Conservation (phyloP, 1,140 invertebrate species). For the Drosophila littoralis region DNA sequence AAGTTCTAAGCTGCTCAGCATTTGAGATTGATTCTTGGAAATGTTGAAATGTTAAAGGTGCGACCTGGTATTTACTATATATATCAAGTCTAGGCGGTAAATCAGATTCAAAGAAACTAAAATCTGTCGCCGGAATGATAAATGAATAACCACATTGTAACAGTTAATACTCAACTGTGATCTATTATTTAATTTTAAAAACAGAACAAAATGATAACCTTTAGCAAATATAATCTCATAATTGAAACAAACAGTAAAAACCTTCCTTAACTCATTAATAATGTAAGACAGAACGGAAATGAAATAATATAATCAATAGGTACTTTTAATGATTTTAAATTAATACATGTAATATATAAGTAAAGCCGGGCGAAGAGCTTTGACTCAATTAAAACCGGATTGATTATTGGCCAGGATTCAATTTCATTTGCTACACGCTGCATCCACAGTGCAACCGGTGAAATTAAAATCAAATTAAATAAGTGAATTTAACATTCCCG, state of each 20-base stretch:
- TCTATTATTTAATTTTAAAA: not conserved
- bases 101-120: too few species aligned
- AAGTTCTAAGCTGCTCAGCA: slow-evolving; percentile 2
- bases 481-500: slow-evolving; percentile 34
- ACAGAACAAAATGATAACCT: too few species aligned
- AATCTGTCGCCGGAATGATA: too few species aligned
- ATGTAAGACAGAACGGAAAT: not conserved
- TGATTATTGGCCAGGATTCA: slow-evolving; percentile 34
- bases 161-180: not conserved
- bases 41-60: too few species aligned
- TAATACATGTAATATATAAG: not conserved
- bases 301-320: slow-evolving; percentile 2
- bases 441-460: slow-evolving; percentile 2
- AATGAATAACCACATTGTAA: too few species aligned
- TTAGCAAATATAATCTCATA: too few species aligned
- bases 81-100: too few species aligned
- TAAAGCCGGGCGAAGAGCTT: not conserved
- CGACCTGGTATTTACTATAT: too few species aligned
- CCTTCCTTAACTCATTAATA: not conserved
- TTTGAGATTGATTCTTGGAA: slow-evolving; percentile 23
- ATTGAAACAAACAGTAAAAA: too few species aligned
- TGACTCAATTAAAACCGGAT: slow-evolving; percentile 17
- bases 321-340: not conserved
- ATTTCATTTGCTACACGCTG: slow-evolving; percentile 17
- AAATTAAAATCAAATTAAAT: slow-evolving; percentile 48